Evolutionary conservation across 2,113 vertebrate species (phyloP), one percentile per base, ranked within the genome.

Genomic region (Cyphomyrus plagiostoma): DNA sequence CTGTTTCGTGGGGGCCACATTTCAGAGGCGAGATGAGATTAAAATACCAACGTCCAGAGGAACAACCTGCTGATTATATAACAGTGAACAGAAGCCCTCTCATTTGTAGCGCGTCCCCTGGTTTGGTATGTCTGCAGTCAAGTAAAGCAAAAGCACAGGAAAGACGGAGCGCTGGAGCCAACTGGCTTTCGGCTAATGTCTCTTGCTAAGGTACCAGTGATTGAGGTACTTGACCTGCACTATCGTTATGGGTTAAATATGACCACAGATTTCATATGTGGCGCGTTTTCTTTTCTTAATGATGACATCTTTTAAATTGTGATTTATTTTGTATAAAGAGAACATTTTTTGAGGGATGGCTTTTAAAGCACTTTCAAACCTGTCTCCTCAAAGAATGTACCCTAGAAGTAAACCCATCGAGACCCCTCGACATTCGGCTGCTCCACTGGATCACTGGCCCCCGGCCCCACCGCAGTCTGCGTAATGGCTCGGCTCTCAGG

Each of bases 11-110:
- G 48, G 62, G 48, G 45, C 46, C 19, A 49, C 23, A 74, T 45
- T 50, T 86, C 23, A 77, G 66, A 50, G 45, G n/a, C 13, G 58
- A 88, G 21, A 88, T 80, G 48, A 89, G 83, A 89, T 89, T 86
- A 52, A 86, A 86, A 89, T 89, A 35, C 56, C 82, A 74, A 19
- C 52, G 11, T 66, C 77, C 46, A 52, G 39, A 89, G 19, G 30
- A 62, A 62, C 82, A 89, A 49, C 13, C 89, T 86, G 83, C 21
- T 86, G 45, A 89, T 87, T 66, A 74, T 86, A 48, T 30, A 70
- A 10, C 26, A 50, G 45, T 3, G 46, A 4, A 89, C 83, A 62
- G n/a, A 74, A 58, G 58, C 84, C 56, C 56, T 74, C 66, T 87
- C 56, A 39, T 48, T 83, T 48, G 26, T 23, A 30, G 13, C 88